A percentile compares a stretch with the other conserved stretches of the same genome.
Conservation (phyloP, 2,113 vertebrate genomes). For the Melierax canorus region DNA sequence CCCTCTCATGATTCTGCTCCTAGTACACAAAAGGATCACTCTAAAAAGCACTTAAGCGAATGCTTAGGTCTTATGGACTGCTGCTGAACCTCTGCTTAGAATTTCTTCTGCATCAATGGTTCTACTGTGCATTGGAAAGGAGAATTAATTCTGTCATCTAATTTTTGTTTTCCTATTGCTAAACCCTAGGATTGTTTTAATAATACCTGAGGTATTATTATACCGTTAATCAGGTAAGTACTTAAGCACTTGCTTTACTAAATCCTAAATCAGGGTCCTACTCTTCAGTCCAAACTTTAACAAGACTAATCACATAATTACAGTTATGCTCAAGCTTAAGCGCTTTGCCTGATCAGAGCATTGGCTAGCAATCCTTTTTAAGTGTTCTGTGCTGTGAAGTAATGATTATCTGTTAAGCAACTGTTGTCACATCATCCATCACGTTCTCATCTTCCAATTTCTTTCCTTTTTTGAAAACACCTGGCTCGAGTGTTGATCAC, state of each 20-base stretch:
- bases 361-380: slow-evolving; percentile 20
- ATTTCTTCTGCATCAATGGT: neutral
- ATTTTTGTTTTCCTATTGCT: neutral
- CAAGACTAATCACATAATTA: slow-evolving; percentile 41
- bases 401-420: slow-evolving; percentile 1
- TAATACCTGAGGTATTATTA: neutral
- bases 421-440: neutral
- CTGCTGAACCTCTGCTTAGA: neutral
- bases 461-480: neutral
- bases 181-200: neutral
- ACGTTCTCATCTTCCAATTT: neutral
- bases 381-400: neutral
- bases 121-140: neutral
- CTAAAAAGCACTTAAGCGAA: neutral
- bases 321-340: slow-evolving; percentile 1
- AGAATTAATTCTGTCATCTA: neutral
- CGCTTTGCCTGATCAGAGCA: slow-evolving; percentile 28
- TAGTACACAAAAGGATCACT: neutral
- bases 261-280: slow-evolving; percentile 24
- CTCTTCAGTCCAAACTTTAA: slow-evolving; percentile 17
- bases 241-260: slow-evolving; percentile 11
- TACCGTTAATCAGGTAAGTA: neutral
- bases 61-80: neutral
- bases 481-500: neutral
- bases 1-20: neutral